Conservation (phyloP, 1,140 invertebrate species). For the Chrysoperla carnea region DNA sequence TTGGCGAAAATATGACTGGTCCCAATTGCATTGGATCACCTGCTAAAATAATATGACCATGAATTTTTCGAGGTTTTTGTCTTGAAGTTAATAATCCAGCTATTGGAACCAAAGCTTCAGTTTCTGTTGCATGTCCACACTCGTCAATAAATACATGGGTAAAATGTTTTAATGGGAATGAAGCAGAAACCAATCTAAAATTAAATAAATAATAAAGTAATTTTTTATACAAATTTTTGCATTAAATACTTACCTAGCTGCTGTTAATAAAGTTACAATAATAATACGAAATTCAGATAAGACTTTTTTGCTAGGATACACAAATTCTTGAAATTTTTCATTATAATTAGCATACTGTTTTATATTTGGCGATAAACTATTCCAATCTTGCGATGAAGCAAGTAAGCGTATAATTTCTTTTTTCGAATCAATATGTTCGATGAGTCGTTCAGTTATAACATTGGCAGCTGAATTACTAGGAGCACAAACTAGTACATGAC, state of each 20-base stretch:
- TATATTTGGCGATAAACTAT: slow-evolving; percentile 5
- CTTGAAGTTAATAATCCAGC: slow-evolving; percentile 17
- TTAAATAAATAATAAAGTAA: neutral
- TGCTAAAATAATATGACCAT: slow-evolving; percentile 60
- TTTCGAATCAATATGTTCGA: slow-evolving; percentile 24
- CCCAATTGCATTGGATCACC: slow-evolving; percentile 88
- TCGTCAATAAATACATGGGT: slow-evolving; percentile 82
- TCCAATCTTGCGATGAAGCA: slow-evolving; percentile 6
- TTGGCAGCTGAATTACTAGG: slow-evolving; percentile 68
- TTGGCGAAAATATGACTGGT: slow-evolving; percentile 53
- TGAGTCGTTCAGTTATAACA: slow-evolving; percentile 47
- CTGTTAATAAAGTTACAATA: slow-evolving; percentile 11
- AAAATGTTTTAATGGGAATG: slow-evolving; percentile 55
- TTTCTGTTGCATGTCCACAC: slow-evolving; percentile 78
- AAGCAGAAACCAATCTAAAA: slow-evolving; percentile 21
- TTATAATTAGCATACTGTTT: slow-evolving; percentile 8
- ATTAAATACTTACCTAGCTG: slow-evolving; percentile 6
- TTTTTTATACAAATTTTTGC: neutral
- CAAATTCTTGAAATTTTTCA: slow-evolving; percentile 4
- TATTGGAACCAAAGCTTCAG: slow-evolving; percentile 67
- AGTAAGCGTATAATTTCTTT: slow-evolving; percentile 9
- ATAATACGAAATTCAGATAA: slow-evolving; percentile 10
- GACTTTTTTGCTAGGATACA: slow-evolving; percentile 5
- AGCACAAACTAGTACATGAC: slow-evolving; percentile 61
- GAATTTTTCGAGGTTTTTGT: slow-evolving; percentile 21